Percentiles rank a stretch among this genome's conserved stretches.
Evolutionary conservation across 2,888 invertebrate species (phyloP).

Genomic region (Clivina fossor): DNA sequence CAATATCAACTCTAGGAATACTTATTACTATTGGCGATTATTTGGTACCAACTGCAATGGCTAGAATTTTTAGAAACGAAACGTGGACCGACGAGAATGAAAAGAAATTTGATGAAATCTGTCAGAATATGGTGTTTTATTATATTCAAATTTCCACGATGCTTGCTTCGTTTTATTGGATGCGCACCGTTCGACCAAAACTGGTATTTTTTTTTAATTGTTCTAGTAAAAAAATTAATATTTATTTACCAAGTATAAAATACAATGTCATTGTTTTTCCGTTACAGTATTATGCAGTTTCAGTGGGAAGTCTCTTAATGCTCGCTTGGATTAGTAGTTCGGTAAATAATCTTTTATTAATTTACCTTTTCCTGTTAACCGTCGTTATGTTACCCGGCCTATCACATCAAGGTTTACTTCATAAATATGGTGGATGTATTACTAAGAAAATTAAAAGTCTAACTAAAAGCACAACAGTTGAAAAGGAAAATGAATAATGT

Average conservation of each 20-base stretch:
- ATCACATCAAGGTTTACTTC: slow-evolving; percentile 47
- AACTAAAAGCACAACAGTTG: slow-evolving; percentile 46
- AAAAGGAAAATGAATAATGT: slow-evolving; percentile 41
- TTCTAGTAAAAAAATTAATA: too few species aligned
- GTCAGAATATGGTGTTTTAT: slow-evolving; percentile 55
- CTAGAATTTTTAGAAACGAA: slow-evolving; percentile 65
- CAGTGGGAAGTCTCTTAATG: slow-evolving; percentile 62
- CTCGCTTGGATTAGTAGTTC: slow-evolving; percentile 82
- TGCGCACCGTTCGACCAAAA: slow-evolving; percentile 52
- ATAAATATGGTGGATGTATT: slow-evolving; percentile 44
- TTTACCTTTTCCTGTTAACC: slow-evolving; percentile 66
- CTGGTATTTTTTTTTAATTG: slow-evolving; percentile 51
- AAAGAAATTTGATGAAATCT: slow-evolving; percentile 74
- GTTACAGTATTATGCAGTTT: slow-evolving; percentile 74
- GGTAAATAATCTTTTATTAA: slow-evolving; percentile 79
- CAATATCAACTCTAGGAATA: slow-evolving; percentile 65
- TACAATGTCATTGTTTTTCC: too few species aligned
- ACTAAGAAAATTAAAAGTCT: slow-evolving; percentile 46
- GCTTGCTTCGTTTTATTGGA: slow-evolving; percentile 45
- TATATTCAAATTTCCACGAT: slow-evolving; percentile 46
- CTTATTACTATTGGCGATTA: slow-evolving; percentile 75
- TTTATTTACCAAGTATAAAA: too few species aligned
- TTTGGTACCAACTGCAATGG: slow-evolving; percentile 71
- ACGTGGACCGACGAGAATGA: slow-evolving; percentile 82
- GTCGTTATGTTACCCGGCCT: slow-evolving; percentile 59